A percentile compares a stretch with the other conserved stretches of the same genome.
phyloP scores from a whole-genome alignment of 2,888 invertebrate species.

The Acanthosepion lycidas region DNA sequence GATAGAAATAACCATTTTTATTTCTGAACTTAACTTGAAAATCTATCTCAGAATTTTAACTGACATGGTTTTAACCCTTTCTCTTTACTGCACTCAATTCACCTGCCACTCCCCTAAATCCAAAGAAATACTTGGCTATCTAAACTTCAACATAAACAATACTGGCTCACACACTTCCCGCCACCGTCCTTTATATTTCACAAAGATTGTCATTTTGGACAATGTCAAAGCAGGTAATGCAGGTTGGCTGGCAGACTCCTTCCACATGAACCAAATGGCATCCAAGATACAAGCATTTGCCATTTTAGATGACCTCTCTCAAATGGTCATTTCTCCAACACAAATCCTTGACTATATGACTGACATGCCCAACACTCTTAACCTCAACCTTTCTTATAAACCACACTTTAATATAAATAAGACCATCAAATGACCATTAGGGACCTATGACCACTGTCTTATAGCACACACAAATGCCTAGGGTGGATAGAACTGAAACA shows the following conservation, averaged over 20 bases:
- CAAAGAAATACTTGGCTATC: background rate
- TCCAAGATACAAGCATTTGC: slow-evolving; percentile 15
- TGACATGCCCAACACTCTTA: background rate
- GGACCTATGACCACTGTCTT: background rate
- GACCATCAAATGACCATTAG: slow-evolving; percentile 1
- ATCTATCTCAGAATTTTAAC: no score
- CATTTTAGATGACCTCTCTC: slow-evolving; percentile 18
- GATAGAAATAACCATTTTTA: no score
- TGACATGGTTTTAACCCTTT: background rate
- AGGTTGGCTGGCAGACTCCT: background rate
- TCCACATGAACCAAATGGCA: slow-evolving; percentile 33
- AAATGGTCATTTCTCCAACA: background rate
- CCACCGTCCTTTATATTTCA: background rate
- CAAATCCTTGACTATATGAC: background rate
- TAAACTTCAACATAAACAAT: no score
- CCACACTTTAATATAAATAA: background rate
- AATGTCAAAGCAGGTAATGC: background rate
- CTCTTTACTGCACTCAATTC: background rate
- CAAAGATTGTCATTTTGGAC: background rate
- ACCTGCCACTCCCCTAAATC: background rate
- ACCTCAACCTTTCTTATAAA: slow-evolving; percentile 15
- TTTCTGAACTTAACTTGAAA: no score
- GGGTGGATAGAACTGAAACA: background rate
- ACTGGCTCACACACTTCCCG: background rate
- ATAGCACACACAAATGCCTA: background rate